These are phyloP conservation scores for Philypnodon macrostomus DNA, from an alignment of 2,797 vertebrate species.

Conservation along the genomic window DNA sequence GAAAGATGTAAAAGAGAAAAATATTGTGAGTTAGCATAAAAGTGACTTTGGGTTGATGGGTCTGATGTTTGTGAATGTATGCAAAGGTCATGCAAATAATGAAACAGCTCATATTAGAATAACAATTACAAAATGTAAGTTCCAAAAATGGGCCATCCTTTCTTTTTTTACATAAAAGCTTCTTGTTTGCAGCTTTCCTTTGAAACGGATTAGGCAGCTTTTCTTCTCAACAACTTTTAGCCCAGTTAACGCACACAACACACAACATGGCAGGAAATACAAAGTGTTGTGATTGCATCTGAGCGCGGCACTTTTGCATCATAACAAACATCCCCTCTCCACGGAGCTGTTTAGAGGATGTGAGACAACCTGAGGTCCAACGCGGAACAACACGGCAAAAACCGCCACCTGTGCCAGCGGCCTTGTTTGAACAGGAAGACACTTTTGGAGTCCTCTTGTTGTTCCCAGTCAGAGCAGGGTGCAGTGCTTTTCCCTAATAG, in stretches of 20 bases:
- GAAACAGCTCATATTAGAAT: no score
- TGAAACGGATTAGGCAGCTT: slow-evolving; percentile 45
- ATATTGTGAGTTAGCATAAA: no score
- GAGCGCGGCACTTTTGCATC: slow-evolving; percentile 69
- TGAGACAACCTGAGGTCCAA: slow-evolving; percentile 71
- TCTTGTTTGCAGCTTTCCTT: slow-evolving; percentile 28
- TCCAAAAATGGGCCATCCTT: no score
- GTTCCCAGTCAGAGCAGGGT: no score
- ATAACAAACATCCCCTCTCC: slow-evolving; percentile 73
- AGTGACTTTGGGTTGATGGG: no score
- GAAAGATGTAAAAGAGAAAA: no score
- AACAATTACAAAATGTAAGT: neutral
- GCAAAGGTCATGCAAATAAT: no score
- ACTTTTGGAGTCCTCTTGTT: slow-evolving; percentile 66
- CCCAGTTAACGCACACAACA: slow-evolving; percentile 45
- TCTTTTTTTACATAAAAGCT: no score
- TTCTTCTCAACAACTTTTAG: slow-evolving; percentile 35
- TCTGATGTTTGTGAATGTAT: no score
- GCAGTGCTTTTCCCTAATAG: slow-evolving; percentile 78
- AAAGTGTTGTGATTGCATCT: slow-evolving; percentile 69
- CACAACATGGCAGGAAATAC: slow-evolving; percentile 45
- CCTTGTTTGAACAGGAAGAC: slow-evolving; percentile 67
- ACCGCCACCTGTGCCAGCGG: slow-evolving; percentile 54
- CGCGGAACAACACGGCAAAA: slow-evolving; percentile 56
- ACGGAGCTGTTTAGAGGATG: slow-evolving; percentile 67